phyloP scores from a whole-genome alignment of 2,888 invertebrate species.

The Drosophila subquinaria region DNA sequence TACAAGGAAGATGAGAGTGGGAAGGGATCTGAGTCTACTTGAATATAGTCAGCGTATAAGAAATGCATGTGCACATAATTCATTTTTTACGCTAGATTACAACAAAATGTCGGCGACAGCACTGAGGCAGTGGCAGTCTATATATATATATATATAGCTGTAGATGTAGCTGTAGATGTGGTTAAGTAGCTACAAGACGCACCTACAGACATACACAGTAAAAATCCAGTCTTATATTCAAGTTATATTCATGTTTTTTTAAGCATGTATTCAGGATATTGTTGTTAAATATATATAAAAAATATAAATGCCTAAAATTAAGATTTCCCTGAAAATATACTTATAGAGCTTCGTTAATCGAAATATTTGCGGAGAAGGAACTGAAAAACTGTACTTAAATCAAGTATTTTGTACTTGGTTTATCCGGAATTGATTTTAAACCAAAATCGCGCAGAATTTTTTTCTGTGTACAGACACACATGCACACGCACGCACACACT shows the following conservation, averaged over 20 bases:
- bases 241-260: too few species aligned
- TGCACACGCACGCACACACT: constrained; percentile 16
- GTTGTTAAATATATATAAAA: too few species aligned
- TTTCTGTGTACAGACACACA: background rate
- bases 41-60: constrained; percentile 55
- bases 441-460: too few species aligned
- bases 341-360: too few species aligned
- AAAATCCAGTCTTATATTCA: too few species aligned
- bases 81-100: constrained; percentile 79
- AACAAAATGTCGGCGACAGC: constrained; percentile 60
- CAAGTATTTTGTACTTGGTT: too few species aligned
- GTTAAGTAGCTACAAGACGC: constrained; percentile 58
- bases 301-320: too few species aligned
- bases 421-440: too few species aligned
- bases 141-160: constrained; percentile 10
- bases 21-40: background rate
- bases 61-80: constrained; percentile 79
- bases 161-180: constrained; percentile 33
- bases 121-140: constrained; percentile 11
- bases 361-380: too few species aligned
- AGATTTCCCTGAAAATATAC: too few species aligned
- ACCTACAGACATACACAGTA: constrained; percentile 20
- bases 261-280: too few species aligned
- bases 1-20: background rate
- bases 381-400: too few species aligned